Base-by-base conservation (phyloP, 2,888 invertebrate species). In the Scrobipalpa atriplicella region DNA sequence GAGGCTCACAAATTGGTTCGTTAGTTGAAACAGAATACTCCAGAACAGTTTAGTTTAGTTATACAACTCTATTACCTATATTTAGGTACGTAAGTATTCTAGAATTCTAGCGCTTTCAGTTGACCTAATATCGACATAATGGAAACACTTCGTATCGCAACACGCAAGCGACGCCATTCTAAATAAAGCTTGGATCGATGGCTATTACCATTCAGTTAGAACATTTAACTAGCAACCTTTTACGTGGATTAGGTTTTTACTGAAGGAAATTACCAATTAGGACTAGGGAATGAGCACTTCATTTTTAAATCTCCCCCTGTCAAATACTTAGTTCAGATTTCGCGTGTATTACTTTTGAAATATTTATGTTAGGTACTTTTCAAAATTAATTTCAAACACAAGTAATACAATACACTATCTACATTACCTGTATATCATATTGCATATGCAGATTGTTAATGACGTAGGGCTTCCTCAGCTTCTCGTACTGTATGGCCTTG, bases 361-460 rank as follows among this genome's bases (percentile, higher is more conserved):
- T n/a, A n/a, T n/a, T n/a, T n/a, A n/a, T n/a, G n/a, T n/a, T n/a
- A n/a, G n/a, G n/a, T n/a, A n/a, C n/a, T n/a, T n/a, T n/a, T n/a
- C n/a, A n/a, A n/a, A n/a, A n/a, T n/a, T n/a, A 43, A 10, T 2
- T 43, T 11, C 13, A 43, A 29, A 5, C 43, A 43, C 43, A 13
- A 3, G 3, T 1, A 18, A 18, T 52, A 58, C 2, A 29, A 29
- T 58, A 10, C 1, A 36, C 9, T n/a, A 13, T 36, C 9, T 2
- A 36, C 16, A 8, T 0, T 92, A 97, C 97, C 94, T 97, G 98
- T 80, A 99, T 97, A 85, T 98, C 98, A 90, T 98, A 99, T 87
- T 99, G 99, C 97, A 99, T 98, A 79, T 98, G 97, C 74, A 99
- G 95, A 93, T 99, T 99, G 89, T 99, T 99, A 77, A 99, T 98